Evolutionary conservation across 1,140 invertebrate species (phyloP).

Genomic region (Nephotettix cincticeps): DNA sequence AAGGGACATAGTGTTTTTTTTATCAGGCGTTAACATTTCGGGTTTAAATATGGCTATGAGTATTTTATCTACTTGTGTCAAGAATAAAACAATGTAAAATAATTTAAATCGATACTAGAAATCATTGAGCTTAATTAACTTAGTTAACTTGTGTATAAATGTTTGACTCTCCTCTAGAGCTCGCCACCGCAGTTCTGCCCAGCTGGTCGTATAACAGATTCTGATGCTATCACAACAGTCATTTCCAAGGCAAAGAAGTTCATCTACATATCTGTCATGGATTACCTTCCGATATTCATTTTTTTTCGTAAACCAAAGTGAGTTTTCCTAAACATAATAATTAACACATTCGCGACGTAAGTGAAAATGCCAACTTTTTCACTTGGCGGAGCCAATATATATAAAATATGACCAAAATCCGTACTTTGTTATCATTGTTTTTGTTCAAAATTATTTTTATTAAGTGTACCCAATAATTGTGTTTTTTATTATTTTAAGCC

Average conservation of each 20-base stretch:
- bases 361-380: background rate
- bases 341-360: background rate
- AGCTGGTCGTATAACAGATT: conserved; percentile 75
- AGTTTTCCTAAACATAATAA: background rate
- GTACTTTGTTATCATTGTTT: no score
- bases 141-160: no score
- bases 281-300: conserved; percentile 85
- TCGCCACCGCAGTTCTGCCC: conserved; percentile 88
- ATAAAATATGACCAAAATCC: background rate
- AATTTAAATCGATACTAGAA: no score
- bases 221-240: conserved; percentile 78
- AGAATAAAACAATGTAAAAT: no score
- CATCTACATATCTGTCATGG: conserved; percentile 95
- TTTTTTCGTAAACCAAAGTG: conserved; percentile 64
- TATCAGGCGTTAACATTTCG: no score
- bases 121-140: no score
- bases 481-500: no score
- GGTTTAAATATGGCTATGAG: no score
- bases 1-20: no score
- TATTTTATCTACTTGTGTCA: no score
- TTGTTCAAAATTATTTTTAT: no score
- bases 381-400: background rate
- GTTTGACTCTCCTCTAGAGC: conserved; percentile 76
- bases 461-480: no score
- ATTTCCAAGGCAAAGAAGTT: conserved; percentile 83